Conservation (phyloP, 2,797 vertebrate species). For the Leptatherina wallacei region DNA sequence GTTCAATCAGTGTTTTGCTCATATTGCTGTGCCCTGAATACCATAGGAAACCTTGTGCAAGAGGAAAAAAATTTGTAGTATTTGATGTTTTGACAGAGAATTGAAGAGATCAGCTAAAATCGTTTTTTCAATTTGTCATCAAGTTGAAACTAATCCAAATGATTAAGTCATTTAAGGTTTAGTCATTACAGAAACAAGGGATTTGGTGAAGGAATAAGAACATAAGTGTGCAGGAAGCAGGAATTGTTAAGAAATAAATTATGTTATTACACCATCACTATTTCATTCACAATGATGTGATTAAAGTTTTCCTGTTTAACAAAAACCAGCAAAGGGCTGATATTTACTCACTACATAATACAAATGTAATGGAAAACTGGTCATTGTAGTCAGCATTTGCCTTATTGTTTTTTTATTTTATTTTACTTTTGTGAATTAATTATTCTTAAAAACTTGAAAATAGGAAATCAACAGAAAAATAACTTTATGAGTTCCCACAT, state of each 20-base stretch:
- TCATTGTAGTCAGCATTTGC: not conserved
- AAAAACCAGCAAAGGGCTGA: not conserved
- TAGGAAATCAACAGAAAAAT: not conserved
- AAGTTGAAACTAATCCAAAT: not conserved
- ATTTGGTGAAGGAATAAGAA: not conserved
- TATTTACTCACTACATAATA: not conserved
- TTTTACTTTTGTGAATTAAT: too few relatives aligned
- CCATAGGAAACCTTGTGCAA: not conserved
- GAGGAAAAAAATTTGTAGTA: not conserved
- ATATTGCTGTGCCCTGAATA: not conserved
- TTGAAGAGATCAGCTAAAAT: not conserved
- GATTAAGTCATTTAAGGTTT: constrained; percentile 6
- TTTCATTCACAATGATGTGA: not conserved
- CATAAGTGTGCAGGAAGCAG: not conserved
- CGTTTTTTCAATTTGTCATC: not conserved
- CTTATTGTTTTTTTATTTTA: too few relatives aligned
- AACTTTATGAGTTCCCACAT: not conserved
- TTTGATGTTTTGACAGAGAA: not conserved
- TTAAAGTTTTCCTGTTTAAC: not conserved
- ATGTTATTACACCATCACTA: not conserved
- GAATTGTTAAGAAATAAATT: not conserved
- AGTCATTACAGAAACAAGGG: constrained; percentile 5
- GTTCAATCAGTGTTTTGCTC: not conserved
- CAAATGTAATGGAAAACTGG: not conserved
- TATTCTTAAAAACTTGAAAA: too few relatives aligned